Evolutionary conservation across 2,797 vertebrate species (phyloP).

Genomic region (Vireo griseus): DNA sequence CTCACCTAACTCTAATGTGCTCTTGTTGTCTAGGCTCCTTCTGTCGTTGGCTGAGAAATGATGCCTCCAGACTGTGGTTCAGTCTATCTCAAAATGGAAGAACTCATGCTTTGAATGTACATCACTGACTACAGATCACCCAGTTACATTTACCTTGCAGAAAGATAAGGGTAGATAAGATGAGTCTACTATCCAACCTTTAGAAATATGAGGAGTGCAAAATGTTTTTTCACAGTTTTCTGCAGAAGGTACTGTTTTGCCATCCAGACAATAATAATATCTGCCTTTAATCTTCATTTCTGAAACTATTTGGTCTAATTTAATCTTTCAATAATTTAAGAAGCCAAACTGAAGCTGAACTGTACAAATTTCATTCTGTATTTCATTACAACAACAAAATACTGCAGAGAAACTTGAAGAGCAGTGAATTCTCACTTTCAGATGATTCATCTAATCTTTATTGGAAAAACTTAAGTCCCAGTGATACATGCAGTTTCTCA

Average conservation of each 20-base stretch:
- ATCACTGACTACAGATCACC: not conserved
- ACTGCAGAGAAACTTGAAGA: not conserved
- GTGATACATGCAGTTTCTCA: not conserved
- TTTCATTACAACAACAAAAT: not conserved
- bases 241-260: not conserved
- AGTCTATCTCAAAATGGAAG: not conserved
- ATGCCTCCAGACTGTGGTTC: not conserved
- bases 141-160: not conserved
- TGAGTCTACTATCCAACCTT: not conserved
- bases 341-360: not conserved
- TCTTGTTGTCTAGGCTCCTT: not conserved
- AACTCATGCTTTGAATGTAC: not conserved
- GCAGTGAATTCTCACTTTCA: not conserved
- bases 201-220: not conserved
- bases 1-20: not conserved
- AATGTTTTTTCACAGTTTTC: not conserved
- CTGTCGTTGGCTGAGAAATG: not conserved
- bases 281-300: not conserved
- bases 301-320: not conserved
- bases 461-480: not conserved
- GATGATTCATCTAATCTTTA: not conserved
- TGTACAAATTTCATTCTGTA: not conserved
- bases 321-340: not conserved
- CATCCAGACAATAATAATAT: not conserved
- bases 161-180: not conserved